These are phyloP conservation scores for Antedon mediterranea DNA, from an alignment of 53 echinoderm and acorn worm species.

Conservation along the genomic window DNA sequence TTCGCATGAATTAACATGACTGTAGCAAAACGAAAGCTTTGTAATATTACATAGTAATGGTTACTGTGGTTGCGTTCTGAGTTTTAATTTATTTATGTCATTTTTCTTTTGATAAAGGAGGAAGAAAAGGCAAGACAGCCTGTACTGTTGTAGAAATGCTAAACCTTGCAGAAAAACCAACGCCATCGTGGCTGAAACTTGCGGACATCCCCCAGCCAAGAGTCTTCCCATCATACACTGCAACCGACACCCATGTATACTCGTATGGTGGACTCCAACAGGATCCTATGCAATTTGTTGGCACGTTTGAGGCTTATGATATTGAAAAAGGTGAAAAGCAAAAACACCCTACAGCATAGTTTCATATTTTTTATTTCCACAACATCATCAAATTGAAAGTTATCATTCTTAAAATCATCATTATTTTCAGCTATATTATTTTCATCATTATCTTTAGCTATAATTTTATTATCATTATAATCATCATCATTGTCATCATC, in stretches of 20 bases:
- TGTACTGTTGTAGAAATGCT: slow-evolving; percentile 60
- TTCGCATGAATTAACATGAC: no score
- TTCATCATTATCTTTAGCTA: no score
- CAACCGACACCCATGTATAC: slow-evolving; percentile 60
- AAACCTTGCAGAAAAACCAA: slow-evolving; percentile 44
- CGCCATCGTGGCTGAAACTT: slow-evolving; percentile 52
- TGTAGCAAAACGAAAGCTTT: no score
- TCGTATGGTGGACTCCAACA: slow-evolving; percentile 75
- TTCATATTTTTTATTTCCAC: no score
- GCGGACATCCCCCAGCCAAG: slow-evolving; percentile 47
- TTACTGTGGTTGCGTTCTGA: no score
- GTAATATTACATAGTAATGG: no score
- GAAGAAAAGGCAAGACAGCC: slow-evolving; percentile 63
- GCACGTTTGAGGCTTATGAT: slow-evolving; percentile 60
- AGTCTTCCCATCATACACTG: slow-evolving; percentile 52
- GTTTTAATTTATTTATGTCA: no score
- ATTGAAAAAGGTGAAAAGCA: slow-evolving; percentile 84
- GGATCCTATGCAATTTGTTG: slow-evolving; percentile 44
- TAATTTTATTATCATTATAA: no score
- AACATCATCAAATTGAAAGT: no score
- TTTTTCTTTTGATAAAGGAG: slow-evolving; percentile 37
- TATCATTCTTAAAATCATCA: no score
- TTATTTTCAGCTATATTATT: no score
- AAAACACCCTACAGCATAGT: background rate
- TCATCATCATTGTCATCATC: no score